Evolutionary conservation across 2,797 vertebrate species (phyloP), one percentile per base, ranked within the genome.

Genomic region (Euthynnus affinis): DNA sequence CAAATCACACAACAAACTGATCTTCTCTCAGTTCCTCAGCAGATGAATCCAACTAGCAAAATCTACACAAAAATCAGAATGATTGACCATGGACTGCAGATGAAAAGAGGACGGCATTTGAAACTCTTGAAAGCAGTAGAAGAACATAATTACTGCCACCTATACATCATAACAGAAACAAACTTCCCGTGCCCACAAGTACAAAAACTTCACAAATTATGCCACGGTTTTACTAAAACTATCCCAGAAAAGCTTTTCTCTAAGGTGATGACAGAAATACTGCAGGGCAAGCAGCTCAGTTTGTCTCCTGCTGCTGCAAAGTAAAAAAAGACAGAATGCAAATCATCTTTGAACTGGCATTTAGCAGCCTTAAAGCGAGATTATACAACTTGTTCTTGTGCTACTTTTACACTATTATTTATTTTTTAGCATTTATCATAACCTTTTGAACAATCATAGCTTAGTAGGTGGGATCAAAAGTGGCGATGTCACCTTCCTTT

Each of bases 91-190:
- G 78, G 82, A 49, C 48, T 51, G 71, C 27, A 69, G 61, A 78
- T 70, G 22, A 79, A 75, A 68, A 72, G 37, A 74, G 42, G 71
- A 23, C 32, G 5, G 20, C n/a, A 9, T 34, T 25, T 59, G 23
- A 67, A 60, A 62, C n/a, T 51, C 34, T 44, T 17, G 44, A 67
- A 77, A 75, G 56, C 61, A 55, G 42, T 46, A 23, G 49, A 29
- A 40, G 23, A 74, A 42, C 3, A 27, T 20, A 78, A 60, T 74
- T 71, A 60, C 74, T 12, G 9, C 51, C 46, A 67, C 67, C 48
- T 18, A 40, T 22, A 74, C 56, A 63, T 75, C 18, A 58, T 59
- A 82, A 78, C 42, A 72, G 29, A 72, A 71, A 68, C 52, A 46
- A 23, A 27, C 29, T 57, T 66, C 18, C 10, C 14, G 10, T 51